Evolutionary conservation across 2,113 vertebrate genomes (phyloP).

Genomic region (Isurus oxyrinchus): DNA sequence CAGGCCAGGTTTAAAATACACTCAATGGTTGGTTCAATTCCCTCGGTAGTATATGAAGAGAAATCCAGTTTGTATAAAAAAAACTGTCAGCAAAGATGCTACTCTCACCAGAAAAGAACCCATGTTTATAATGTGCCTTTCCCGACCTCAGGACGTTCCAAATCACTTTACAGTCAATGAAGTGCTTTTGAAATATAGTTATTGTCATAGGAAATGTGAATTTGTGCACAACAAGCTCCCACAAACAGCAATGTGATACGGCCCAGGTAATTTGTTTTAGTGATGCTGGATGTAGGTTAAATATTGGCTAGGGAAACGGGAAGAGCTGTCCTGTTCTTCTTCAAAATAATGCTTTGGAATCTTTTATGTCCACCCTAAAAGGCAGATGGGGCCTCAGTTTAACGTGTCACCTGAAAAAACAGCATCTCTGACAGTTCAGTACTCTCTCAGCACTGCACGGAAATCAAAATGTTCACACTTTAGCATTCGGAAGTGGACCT

Average conservation of each 20-base stretch:
- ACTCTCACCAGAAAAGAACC: neutral
- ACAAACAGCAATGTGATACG: neutral
- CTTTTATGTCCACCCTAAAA: neutral
- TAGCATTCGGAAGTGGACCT: neutral
- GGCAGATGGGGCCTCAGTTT: neutral
- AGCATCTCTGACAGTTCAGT: neutral
- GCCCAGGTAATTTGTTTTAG: neutral
- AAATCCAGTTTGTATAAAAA: neutral
- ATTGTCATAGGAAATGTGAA: neutral
- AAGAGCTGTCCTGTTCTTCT: neutral
- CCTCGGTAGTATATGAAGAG: neutral
- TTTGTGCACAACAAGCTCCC: neutral
- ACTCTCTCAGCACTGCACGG: neutral
- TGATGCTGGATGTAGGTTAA: neutral
- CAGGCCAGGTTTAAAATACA: neutral
- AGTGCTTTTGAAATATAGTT: neutral
- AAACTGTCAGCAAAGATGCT: neutral
- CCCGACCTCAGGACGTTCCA: neutral
- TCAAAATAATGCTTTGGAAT: neutral
- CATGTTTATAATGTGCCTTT: neutral
- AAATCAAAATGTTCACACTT: neutral
- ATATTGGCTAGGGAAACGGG: neutral
- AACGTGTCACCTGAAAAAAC: neutral
- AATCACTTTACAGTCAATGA: neutral
- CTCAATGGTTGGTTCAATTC: neutral